Conservation (phyloP, 1,140 invertebrate genomes). For the Harlomillsia oculata region DNA sequence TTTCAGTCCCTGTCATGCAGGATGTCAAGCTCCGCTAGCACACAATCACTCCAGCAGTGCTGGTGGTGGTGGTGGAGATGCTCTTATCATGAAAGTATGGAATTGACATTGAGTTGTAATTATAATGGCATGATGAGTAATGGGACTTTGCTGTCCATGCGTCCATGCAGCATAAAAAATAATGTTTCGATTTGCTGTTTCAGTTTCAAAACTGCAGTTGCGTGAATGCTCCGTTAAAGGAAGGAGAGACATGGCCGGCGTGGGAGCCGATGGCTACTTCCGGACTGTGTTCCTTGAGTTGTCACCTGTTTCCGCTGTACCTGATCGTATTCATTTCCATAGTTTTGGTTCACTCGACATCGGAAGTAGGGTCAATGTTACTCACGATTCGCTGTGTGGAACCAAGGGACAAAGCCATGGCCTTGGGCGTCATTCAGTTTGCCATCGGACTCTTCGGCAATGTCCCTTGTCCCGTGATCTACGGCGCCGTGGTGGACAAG, state of each 20-base stretch:
- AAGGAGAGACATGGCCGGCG: too few relatives aligned
- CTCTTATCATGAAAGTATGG: background rate
- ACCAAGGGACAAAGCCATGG: conserved; percentile 86
- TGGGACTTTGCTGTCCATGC: too few relatives aligned
- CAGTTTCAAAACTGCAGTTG: conserved; percentile 33
- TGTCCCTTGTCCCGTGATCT: conserved; percentile 84
- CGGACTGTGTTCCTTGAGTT: conserved; percentile 68
- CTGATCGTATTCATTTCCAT: conserved; percentile 65
- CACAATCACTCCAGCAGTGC: background rate
- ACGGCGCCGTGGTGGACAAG: conserved; percentile 82
- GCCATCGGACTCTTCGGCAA: conserved; percentile 86
- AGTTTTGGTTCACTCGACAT: conserved; percentile 78
- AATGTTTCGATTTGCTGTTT: conserved; percentile 16
- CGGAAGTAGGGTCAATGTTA: conserved; percentile 81
- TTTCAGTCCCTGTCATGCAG: conserved; percentile 79
- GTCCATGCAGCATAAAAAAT: too few relatives aligned
- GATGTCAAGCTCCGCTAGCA: conserved; percentile 47
- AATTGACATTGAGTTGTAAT: background rate
- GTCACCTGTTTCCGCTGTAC: conserved; percentile 68
- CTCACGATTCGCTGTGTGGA: conserved; percentile 82
- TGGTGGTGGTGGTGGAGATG: too few relatives aligned
- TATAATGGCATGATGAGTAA: too few relatives aligned
- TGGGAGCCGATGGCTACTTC: too few relatives aligned
- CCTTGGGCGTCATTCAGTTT: conserved; percentile 82
- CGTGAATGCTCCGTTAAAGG: conserved; percentile 41